A percentile compares a stretch with the other conserved stretches of the same genome.
Conservation (phyloP, 1,140 invertebrate genomes). For the Pissodes strobi region DNA sequence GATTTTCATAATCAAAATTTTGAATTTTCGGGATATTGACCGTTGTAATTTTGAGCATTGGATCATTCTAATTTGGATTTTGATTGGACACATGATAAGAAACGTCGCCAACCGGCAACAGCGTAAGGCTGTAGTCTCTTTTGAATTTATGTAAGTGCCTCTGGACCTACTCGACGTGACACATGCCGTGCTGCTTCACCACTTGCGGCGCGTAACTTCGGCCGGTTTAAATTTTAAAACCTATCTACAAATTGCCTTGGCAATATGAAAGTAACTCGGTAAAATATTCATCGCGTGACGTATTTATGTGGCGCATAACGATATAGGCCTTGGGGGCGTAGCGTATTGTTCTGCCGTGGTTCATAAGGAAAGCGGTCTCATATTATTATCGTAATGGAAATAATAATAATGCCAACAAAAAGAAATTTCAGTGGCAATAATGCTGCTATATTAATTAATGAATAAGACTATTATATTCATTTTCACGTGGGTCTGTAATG, state of each 20-base stretch:
- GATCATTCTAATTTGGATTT: no score
- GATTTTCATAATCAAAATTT: no score
- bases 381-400: no score
- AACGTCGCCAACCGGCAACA: no score
- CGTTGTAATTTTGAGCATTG: no score
- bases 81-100: no score
- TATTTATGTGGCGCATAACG: conserved; percentile 33
- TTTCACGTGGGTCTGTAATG: no score
- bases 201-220: conserved; percentile 23
- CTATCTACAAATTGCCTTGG: conserved; percentile 42
- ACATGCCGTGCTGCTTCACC: conserved; percentile 14
- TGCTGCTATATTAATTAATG: no score
- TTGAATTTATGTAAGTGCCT: conserved; percentile 21
- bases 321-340: not conserved
- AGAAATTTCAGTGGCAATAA: no score
- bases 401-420: no score
- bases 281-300: conserved; percentile 33
- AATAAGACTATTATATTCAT: no score
- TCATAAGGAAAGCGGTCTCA: not conserved
- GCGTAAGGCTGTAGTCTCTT: not conserved
- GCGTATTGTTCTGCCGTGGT: not conserved
- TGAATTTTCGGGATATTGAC: no score
- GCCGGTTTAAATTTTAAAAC: conserved; percentile 40
- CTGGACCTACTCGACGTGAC: conserved; percentile 17
- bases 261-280: conserved; percentile 39